Evolutionary conservation across 2,888 invertebrate genomes (phyloP).

Genomic region (Meandrusa payeni): DNA sequence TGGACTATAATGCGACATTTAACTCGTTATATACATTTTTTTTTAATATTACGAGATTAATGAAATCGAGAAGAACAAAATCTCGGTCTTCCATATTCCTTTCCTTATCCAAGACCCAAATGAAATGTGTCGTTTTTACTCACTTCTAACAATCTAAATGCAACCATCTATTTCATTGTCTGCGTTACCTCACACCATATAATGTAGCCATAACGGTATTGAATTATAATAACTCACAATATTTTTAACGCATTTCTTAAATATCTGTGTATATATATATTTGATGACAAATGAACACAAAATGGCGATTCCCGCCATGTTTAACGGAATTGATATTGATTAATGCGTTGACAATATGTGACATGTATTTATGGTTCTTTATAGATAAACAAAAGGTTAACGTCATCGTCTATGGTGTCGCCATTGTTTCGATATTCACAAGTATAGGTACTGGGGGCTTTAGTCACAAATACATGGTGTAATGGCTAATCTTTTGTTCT

Average conservation of each 20-base stretch:
- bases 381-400: constrained; percentile 41
- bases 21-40: constrained; percentile 19
- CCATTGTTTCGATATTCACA: constrained; percentile 68
- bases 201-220: constrained; percentile 41
- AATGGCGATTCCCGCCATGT: not conserved
- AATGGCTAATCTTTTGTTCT: constrained; percentile 73
- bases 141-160: constrained; percentile 41
- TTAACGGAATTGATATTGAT: not conserved
- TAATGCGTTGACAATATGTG: constrained; percentile 9
- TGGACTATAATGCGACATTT: no score
- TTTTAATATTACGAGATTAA: not conserved
- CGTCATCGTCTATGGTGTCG: constrained; percentile 68
- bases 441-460: constrained; percentile 69
- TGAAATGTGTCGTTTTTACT: constrained; percentile 28
- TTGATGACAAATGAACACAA: not conserved
- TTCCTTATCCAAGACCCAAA: constrained; percentile 18
- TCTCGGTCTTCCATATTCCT: constrained; percentile 16
- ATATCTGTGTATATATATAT: not conserved
- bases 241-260: constrained; percentile 15
- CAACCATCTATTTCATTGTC: constrained; percentile 45
- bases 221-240: constrained; percentile 20
- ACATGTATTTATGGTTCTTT: constrained; percentile 25
- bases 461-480: constrained; percentile 69
- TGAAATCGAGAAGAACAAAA: no score
- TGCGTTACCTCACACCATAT: constrained; percentile 66